Conservation (phyloP, 2,113 vertebrate species). For the Anguilla rostrata region DNA sequence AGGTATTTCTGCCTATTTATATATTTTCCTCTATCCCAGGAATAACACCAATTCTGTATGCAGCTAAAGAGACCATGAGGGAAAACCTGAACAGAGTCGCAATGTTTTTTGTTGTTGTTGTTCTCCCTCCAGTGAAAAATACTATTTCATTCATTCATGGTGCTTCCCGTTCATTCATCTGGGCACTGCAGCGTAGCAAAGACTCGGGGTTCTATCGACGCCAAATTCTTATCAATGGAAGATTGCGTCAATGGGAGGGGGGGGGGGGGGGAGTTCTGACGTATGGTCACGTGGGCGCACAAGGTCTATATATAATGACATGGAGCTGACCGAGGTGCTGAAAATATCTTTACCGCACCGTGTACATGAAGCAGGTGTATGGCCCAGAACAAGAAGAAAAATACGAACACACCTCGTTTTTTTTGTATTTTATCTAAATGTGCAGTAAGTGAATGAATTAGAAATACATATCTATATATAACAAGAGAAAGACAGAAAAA, state of each 20-base stretch:
- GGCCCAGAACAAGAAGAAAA: not conserved
- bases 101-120: constrained; percentile 11
- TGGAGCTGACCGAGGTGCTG: constrained; percentile 62
- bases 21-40: not conserved
- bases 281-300: constrained; percentile 46
- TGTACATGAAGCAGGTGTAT: constrained; percentile 28
- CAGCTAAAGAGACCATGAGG: constrained; percentile 25
- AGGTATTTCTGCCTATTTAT: not conserved
- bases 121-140: constrained; percentile 29
- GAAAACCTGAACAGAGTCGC: constrained; percentile 14
- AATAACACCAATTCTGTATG: constrained; percentile 5
- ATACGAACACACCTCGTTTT: not conserved
- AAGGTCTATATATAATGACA: constrained; percentile 51
- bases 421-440: not conserved
- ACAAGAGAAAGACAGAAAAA: constrained; percentile 17
- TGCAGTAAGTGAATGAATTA: not conserved
- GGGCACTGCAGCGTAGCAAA: constrained; percentile 53
- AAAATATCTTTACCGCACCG: constrained; percentile 48
- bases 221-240: constrained; percentile 60
- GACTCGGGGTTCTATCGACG: constrained; percentile 46
- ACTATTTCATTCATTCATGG: constrained; percentile 55
- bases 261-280: constrained; percentile 31
- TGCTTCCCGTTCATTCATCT: constrained; percentile 54
- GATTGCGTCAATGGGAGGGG: constrained; percentile 52
- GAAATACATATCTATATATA: not conserved